A percentile compares a stretch with the other conserved stretches of the same genome.
Evolutionary conservation across 1,140 invertebrate species (phyloP).

Genomic region (Heliconius congener): DNA sequence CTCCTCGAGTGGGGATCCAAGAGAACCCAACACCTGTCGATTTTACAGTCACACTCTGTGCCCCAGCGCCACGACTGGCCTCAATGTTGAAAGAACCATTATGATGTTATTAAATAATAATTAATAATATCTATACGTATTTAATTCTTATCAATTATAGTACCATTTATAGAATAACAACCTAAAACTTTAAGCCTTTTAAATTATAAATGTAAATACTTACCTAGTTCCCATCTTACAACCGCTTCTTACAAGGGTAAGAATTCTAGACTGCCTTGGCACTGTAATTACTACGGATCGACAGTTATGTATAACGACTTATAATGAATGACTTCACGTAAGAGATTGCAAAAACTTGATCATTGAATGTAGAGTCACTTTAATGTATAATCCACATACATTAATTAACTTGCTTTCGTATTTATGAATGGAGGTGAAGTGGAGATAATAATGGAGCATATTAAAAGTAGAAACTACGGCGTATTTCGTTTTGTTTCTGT

Average conservation of each 20-base stretch:
- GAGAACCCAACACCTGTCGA: too few species aligned
- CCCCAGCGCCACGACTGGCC: too few species aligned
- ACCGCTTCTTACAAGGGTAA: not conserved
- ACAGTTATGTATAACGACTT: constrained; percentile 39
- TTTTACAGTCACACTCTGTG: too few species aligned
- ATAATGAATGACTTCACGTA: constrained; percentile 38
- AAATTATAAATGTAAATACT: not conserved
- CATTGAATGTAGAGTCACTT: not conserved
- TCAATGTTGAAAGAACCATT: too few species aligned
- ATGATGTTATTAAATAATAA: too few species aligned
- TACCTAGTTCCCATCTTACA: not conserved
- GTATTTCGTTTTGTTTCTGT: too few species aligned
- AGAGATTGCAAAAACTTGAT: constrained; percentile 6
- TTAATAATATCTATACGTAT: too few species aligned
- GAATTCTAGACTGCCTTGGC: constrained; percentile 1
- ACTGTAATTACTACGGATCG: constrained; percentile 22
- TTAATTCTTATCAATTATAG: too few species aligned
- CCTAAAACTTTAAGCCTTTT: not conserved
- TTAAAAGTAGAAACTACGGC: too few species aligned
- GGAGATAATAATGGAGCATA: too few species aligned
- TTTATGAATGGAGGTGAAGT: not conserved
- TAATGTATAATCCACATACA: not conserved
- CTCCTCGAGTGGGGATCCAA: too few species aligned
- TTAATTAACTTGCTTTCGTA: constrained; percentile 1
- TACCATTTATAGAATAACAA: not conserved